Evolutionary conservation across 2,113 vertebrate genomes (phyloP).

Genomic region (Jaculus jaculus): DNA sequence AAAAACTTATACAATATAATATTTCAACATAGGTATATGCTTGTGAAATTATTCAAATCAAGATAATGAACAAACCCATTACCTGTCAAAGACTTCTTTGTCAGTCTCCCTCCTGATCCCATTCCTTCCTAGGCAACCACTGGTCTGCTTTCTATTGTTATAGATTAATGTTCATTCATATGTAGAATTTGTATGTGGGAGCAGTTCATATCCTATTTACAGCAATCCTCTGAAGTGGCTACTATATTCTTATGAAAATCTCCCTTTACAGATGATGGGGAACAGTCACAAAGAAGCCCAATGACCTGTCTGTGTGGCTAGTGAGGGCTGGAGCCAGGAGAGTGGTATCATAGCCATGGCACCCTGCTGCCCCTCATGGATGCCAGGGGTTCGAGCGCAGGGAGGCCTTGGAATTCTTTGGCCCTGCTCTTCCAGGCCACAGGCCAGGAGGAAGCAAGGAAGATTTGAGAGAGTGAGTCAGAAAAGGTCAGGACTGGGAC

Average conservation of each 20-base stretch:
- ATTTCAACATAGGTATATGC: background rate
- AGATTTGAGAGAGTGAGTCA: background rate
- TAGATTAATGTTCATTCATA: background rate
- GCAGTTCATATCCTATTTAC: background rate
- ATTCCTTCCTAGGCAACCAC: background rate
- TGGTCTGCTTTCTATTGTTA: background rate
- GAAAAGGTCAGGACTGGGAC: background rate
- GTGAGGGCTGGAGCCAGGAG: background rate
- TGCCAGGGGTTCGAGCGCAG: background rate
- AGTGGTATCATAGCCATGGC: background rate
- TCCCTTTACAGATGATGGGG: background rate
- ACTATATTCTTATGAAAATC: background rate
- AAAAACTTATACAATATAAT: background rate
- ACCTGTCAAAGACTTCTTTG: background rate
- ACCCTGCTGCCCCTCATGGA: background rate
- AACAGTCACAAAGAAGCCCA: background rate
- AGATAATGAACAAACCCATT: background rate
- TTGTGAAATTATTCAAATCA: background rate
- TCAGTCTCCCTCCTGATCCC: background rate
- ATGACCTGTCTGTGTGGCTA: rapidly evolving
- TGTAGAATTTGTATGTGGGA: background rate
- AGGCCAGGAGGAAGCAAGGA: background rate
- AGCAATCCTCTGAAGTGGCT: too few species aligned
- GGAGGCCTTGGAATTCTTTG: background rate
- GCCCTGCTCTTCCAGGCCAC: background rate